These are phyloP conservation scores for Cyprinodon variegatus DNA, from an alignment of 2,113 vertebrate genomes.

Conservation along the genomic window DNA sequence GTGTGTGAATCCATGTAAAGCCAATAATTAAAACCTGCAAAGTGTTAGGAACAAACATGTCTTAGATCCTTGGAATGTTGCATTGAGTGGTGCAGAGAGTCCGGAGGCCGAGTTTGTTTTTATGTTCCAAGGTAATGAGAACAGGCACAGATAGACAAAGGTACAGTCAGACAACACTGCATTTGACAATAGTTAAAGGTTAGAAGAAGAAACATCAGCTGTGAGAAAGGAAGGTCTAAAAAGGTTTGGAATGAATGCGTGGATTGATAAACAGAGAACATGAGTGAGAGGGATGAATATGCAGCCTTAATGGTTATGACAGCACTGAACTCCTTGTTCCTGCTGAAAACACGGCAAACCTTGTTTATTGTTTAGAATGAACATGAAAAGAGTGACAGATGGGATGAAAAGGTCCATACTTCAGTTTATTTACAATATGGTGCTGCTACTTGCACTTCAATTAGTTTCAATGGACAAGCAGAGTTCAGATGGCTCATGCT, in stretches of 20 bases:
- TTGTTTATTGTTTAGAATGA: conserved; percentile 28
- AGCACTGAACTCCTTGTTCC: conserved; percentile 66
- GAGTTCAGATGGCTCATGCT: conserved; percentile 77
- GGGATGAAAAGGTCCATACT: conserved; percentile 3
- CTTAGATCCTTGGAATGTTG: neutral
- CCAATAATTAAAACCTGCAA: neutral
- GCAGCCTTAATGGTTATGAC: conserved; percentile 62
- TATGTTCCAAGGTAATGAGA: neutral
- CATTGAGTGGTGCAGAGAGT: neutral
- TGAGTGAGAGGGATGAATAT: conserved; percentile 58
- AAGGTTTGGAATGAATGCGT: conserved; percentile 29
- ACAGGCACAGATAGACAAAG: conserved; percentile 22
- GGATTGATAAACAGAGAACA: conserved; percentile 43
- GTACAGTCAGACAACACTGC: conserved; percentile 25
- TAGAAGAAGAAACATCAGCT: conserved; percentile 50
- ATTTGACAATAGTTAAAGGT: conserved; percentile 40
- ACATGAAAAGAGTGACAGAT: conserved; percentile 15
- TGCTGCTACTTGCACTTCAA: conserved; percentile 48
- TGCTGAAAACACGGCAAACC: conserved; percentile 54
- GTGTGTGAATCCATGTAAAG: neutral
- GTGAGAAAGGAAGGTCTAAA: conserved; percentile 38
- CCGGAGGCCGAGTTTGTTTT: neutral
- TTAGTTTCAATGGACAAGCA: conserved; percentile 73
- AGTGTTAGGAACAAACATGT: neutral
- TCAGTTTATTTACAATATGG: conserved; percentile 14